phyloP scores from a whole-genome alignment of 1,140 invertebrate genomes.

The Papilio glaucus region DNA sequence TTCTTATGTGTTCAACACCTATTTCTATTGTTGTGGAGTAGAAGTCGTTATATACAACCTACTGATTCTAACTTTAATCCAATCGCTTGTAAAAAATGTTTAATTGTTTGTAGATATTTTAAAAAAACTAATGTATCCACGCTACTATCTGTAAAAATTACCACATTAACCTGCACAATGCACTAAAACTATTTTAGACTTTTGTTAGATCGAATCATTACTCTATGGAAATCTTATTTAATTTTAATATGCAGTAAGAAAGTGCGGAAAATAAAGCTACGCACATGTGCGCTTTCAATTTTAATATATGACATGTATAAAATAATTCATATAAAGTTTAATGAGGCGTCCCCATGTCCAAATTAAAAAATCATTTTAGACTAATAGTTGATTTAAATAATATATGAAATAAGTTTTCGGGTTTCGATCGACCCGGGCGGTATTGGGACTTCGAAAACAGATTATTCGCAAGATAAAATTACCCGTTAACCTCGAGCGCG shows the following conservation, averaged over 20 bases:
- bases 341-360: background rate
- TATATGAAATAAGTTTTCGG: background rate
- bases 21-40: background rate
- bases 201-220: conserved; percentile 8
- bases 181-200: conserved; percentile 16
- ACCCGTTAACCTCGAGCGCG: background rate
- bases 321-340: background rate
- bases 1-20: background rate
- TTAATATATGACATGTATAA: background rate
- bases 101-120: background rate
- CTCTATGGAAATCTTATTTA: conserved; percentile 25
- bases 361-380: too few relatives aligned
- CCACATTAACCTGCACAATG: conserved; percentile 4
- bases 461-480: background rate
- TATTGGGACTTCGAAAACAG: too few relatives aligned
- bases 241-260: conserved; percentile 10
- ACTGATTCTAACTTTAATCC: background rate
- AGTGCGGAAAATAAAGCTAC: conserved; percentile 35
- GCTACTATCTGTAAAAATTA: background rate
- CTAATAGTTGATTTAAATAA: background rate
- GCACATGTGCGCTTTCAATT: background rate
- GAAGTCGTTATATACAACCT: background rate
- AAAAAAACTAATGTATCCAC: conserved; percentile 4
- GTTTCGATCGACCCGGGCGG: too few relatives aligned
- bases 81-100: conserved; percentile 16